Conservation (phyloP, 2,797 vertebrate genomes). For the Euphonia xanthogaster region DNA sequence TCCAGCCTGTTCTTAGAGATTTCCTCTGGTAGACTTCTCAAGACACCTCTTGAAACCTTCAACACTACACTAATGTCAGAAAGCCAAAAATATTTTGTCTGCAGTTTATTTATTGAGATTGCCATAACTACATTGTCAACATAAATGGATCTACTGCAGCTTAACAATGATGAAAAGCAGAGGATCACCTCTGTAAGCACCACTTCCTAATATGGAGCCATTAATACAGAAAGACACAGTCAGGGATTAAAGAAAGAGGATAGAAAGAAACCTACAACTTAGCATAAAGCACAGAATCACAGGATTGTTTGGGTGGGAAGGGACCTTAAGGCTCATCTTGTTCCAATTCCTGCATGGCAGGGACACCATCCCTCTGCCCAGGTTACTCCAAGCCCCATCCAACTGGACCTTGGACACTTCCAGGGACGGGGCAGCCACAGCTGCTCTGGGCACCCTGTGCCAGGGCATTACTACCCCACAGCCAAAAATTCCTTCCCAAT, state of each 20-base stretch:
- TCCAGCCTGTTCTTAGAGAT: background rate
- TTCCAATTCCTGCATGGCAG: background rate
- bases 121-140: background rate
- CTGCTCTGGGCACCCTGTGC: fast-evolving
- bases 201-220: background rate
- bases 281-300: background rate
- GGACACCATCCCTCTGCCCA: background rate
- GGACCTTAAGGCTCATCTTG: background rate
- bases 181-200: background rate
- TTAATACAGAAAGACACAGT: background rate
- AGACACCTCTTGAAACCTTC: background rate
- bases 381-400: fast-evolving
- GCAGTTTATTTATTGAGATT: background rate
- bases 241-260: background rate
- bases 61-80: background rate
- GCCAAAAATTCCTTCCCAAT: background rate
- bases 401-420: background rate
- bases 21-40: background rate
- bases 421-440: background rate
- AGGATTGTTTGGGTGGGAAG: background rate
- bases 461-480: background rate
- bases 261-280: background rate
- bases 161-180: background rate
- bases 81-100: background rate
- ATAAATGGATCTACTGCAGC: background rate